Percentiles rank a stretch among this genome's conserved stretches.
Conservation (phyloP, 2,888 invertebrate species). For the Archips crataeganus region DNA sequence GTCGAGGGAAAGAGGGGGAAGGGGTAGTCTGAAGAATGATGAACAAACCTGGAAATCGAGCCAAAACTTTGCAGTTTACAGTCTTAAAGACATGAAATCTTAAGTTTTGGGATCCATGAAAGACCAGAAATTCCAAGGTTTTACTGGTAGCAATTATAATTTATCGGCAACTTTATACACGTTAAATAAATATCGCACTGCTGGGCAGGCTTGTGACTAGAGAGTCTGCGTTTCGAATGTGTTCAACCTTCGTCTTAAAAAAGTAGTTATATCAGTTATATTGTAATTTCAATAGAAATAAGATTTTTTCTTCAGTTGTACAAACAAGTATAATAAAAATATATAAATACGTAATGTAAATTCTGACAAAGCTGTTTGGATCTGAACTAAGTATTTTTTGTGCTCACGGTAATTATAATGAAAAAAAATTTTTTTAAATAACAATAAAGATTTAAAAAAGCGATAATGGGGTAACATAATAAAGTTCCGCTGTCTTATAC, state of each 20-base stretch:
- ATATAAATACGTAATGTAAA: too few species aligned
- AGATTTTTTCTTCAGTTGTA: too few species aligned
- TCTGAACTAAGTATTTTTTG: too few species aligned
- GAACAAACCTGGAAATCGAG: background rate
- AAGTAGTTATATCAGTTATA: background rate
- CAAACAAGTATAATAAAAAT: too few species aligned
- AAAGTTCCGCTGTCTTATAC: too few species aligned
- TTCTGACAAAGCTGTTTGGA: too few species aligned
- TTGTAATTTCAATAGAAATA: background rate
- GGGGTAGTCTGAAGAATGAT: slow-evolving; percentile 3
- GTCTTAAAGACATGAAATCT: background rate
- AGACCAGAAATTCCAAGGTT: background rate
- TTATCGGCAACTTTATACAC: too few species aligned
- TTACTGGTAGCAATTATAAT: too few species aligned
- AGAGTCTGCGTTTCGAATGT: background rate
- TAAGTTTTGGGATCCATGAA: background rate
- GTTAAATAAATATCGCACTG: background rate
- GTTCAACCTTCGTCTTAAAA: background rate
- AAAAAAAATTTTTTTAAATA: too few species aligned
- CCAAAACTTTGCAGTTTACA: background rate
- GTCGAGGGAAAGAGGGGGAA: slow-evolving; percentile 41
- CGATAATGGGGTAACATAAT: too few species aligned
- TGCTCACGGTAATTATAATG: too few species aligned
- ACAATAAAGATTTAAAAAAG: too few species aligned
- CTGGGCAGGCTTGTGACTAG: background rate